A percentile compares a stretch with the other conserved stretches of the same genome.
Conservation (phyloP, 2,113 vertebrate species). For the Ceyx margarethae region DNA sequence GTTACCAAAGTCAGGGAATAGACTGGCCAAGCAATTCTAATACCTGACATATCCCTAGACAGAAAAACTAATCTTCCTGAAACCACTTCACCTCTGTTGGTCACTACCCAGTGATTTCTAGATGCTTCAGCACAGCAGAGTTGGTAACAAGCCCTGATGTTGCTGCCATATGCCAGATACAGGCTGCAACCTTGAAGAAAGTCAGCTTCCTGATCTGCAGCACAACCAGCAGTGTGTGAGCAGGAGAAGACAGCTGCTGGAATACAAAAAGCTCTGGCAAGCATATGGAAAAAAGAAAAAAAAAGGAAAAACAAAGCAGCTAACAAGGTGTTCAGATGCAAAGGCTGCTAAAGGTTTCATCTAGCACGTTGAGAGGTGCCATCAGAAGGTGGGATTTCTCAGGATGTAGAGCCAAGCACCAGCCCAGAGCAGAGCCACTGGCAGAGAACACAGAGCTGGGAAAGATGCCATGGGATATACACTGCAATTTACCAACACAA, state of each 20-base stretch:
- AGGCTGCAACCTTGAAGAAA: not conserved
- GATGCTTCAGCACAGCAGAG: not conserved
- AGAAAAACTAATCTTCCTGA: not conserved
- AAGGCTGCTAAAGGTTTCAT: not conserved
- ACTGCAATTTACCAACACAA: not conserved
- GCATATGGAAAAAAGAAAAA: not conserved
- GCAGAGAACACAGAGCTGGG: not conserved
- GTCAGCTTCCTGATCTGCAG: not conserved
- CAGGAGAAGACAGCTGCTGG: not conserved
- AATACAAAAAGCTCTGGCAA: not conserved
- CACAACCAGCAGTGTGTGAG: accelerated
- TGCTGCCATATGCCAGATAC: not conserved
- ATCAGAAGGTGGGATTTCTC: not conserved
- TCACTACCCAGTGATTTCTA: not conserved
- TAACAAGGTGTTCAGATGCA: not conserved
- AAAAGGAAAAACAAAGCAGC: no score
- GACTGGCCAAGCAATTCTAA: not conserved
- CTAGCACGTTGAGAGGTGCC: not conserved
- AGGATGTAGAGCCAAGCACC: not conserved
- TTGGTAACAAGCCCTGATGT: not conserved
- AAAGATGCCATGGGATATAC: not conserved
- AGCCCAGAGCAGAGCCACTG: not conserved
- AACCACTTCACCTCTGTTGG: not conserved
- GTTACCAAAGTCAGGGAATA: not conserved
- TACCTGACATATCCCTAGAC: not conserved